A percentile compares a stretch with the other conserved stretches of the same genome.
Conservation (phyloP, 2,888 invertebrate genomes). For the Erannis defoliaria region DNA sequence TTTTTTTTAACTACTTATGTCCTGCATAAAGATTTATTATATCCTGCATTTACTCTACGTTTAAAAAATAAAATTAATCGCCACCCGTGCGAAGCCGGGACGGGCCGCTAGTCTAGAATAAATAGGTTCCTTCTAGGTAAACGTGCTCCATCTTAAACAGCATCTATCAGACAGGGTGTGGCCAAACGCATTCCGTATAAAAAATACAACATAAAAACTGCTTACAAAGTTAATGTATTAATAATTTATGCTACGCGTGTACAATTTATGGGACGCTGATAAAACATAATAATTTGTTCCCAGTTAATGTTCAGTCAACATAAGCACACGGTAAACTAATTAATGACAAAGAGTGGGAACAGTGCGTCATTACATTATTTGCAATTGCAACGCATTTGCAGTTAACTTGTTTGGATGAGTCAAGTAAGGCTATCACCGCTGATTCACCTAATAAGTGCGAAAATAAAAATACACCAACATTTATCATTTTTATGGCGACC, state of each 20-base stretch:
- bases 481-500: constrained; percentile 42
- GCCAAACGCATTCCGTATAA: no score
- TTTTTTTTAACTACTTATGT: no score
- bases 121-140: no score
- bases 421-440: constrained; percentile 69
- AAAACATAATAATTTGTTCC: constrained; percentile 34
- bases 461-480: constrained; percentile 30
- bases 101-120: no score
- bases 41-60: no score
- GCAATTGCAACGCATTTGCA: constrained; percentile 53
- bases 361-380: constrained; percentile 77
- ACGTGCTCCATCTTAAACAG: no score
- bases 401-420: constrained; percentile 68
- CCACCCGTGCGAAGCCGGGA: no score
- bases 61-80: no score
- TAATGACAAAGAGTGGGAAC: constrained; percentile 37
- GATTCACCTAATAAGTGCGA: constrained; percentile 61
- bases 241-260: neutral
- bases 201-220: neutral
- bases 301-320: constrained; percentile 35
- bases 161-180: no score
- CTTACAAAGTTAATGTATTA: neutral
- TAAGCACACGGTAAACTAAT: constrained; percentile 39
- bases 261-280: constrained; percentile 13
- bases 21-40: no score